phyloP scores from a whole-genome alignment of 2,888 invertebrate genomes.

The Tuta absoluta region DNA sequence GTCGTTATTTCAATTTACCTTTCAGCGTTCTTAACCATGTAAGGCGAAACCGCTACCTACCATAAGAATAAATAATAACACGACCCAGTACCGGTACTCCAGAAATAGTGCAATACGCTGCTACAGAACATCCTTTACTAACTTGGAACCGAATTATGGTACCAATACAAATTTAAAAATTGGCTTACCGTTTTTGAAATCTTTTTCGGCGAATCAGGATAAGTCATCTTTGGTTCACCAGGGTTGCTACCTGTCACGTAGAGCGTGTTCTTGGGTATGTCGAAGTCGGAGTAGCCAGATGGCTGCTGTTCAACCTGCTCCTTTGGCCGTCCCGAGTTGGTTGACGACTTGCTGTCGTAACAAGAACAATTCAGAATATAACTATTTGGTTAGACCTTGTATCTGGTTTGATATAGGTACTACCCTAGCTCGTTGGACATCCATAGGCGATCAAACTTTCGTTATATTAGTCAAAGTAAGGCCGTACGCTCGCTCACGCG shows the following conservation, averaged over 20 bases:
- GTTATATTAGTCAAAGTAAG: no score
- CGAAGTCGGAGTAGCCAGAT: slow-evolving; percentile 66
- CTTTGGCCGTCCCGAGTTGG: slow-evolving; percentile 59
- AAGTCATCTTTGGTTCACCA: slow-evolving; percentile 74
- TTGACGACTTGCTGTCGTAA: slow-evolving; percentile 60
- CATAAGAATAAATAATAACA: no score
- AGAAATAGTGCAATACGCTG: not conserved
- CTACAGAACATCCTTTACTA: not conserved
- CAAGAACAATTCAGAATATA: not conserved
- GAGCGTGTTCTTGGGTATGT: slow-evolving; percentile 73
- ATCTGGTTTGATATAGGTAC: not conserved
- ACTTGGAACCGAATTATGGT: not conserved
- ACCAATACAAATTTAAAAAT: no score
- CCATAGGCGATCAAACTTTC: no score
- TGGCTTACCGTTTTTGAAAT: slow-evolving; percentile 69
- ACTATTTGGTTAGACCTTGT: not conserved
- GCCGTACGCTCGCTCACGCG: no score
- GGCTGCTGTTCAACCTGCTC: slow-evolving; percentile 57
- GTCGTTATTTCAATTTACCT: no score
- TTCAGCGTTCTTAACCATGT: no score
- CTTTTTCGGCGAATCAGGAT: slow-evolving; percentile 71
- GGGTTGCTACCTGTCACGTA: slow-evolving; percentile 75
- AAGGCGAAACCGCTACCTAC: no score
- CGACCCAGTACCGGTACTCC: no score
- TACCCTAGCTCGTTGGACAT: no score